Conservation (phyloP, 1,140 invertebrate genomes). For the Paracyclopina nana region DNA sequence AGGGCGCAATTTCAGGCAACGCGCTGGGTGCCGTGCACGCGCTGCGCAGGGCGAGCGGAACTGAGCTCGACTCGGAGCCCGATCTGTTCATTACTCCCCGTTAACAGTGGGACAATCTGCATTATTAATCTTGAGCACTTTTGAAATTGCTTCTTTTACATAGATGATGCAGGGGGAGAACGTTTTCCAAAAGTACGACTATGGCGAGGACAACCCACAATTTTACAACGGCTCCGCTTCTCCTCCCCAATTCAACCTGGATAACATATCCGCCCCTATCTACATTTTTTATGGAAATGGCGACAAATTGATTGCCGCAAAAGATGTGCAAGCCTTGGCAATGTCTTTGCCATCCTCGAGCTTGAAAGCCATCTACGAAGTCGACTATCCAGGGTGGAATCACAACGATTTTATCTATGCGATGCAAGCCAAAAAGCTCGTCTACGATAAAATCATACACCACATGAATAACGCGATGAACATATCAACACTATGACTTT, state of each 20-base stretch:
- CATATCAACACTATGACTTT: too few species aligned
- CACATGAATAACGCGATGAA: too few species aligned
- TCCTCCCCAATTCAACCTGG: not conserved
- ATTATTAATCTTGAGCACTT: too few species aligned
- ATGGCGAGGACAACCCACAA: not conserved
- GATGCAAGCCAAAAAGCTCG: not conserved
- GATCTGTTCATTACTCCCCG: too few species aligned
- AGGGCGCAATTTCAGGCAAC: too few species aligned
- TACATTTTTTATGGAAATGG: not conserved
- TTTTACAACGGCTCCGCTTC: not conserved
- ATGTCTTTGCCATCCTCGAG: not conserved
- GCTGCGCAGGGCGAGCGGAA: too few species aligned
- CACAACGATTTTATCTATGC: not conserved
- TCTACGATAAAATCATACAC: too few species aligned
- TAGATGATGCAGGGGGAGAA: too few species aligned
- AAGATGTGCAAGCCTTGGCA: not conserved
- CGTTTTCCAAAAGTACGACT: not conserved
- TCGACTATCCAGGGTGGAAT: not conserved
- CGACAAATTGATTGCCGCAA: not conserved
- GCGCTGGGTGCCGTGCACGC: too few species aligned
- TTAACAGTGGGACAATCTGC: too few species aligned
- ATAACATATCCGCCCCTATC: not conserved
- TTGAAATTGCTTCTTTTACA: too few species aligned
- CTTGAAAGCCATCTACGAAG: not conserved
- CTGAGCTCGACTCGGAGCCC: too few species aligned